phyloP scores from a whole-genome alignment of 2,113 vertebrate genomes.

The Macroglossus sobrinus region DNA sequence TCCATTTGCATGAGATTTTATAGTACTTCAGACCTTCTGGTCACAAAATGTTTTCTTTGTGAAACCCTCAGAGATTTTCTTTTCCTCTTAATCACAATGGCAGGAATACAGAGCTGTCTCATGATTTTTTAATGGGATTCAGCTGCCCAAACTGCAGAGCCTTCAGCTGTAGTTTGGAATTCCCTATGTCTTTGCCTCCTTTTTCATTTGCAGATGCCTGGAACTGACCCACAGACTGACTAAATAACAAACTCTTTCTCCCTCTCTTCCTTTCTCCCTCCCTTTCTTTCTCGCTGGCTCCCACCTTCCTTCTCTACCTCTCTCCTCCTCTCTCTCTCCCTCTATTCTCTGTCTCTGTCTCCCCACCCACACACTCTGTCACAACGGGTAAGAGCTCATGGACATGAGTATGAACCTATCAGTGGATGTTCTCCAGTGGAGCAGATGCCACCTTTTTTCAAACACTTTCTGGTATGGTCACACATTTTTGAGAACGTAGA shows the following conservation, averaged over 20 bases:
- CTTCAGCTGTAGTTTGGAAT: slow-evolving; percentile 17
- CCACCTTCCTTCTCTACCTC: neutral
- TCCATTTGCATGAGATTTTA: slow-evolving; percentile 2
- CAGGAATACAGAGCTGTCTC: slow-evolving; percentile 39
- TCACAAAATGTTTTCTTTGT: slow-evolving; percentile 59
- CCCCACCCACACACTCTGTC: neutral
- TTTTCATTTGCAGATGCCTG: slow-evolving; percentile 34
- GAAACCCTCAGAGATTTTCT: slow-evolving; percentile 38
- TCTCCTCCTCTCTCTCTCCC: neutral
- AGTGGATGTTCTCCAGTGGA: neutral
- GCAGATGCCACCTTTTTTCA: neutral
- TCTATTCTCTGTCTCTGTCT: neutral
- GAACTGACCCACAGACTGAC: neutral
- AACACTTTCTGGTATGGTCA: neutral
- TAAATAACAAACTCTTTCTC: neutral
- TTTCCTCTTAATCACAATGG: slow-evolving; percentile 38
- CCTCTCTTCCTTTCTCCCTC: too few species aligned
- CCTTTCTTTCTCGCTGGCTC: neutral
- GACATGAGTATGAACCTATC: neutral
- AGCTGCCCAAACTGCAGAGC: slow-evolving; percentile 38
- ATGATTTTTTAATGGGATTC: slow-evolving; percentile 61
- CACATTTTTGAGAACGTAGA: neutral
- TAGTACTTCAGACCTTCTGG: slow-evolving; percentile 16
- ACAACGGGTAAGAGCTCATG: neutral
- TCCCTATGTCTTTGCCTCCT: neutral